A percentile compares a stretch with the other conserved stretches of the same genome.
phyloP scores from a whole-genome alignment of 53 echinoderm and acorn worm species.

The Pentamera pediparva region DNA sequence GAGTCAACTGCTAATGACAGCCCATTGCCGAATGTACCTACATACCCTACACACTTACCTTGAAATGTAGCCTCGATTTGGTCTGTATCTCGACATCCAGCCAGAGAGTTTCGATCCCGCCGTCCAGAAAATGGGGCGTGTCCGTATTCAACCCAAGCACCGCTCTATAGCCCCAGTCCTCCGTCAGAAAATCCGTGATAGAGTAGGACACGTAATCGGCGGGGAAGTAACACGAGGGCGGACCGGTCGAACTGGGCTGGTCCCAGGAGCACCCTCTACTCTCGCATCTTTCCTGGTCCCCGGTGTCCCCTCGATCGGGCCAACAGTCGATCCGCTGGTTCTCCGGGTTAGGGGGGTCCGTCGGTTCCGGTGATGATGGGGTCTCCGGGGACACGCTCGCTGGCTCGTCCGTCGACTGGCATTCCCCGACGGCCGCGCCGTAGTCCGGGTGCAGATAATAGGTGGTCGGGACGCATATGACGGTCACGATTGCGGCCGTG shows the following conservation, averaged over 20 bases:
- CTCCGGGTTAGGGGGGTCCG: constrained; percentile 6
- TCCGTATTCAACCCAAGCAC: neutral
- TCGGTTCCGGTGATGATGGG: neutral
- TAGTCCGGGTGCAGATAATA: constrained; percentile 32
- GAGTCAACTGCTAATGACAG: too few relatives aligned
- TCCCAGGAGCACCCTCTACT: constrained; percentile 58
- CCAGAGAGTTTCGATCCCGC: constrained; percentile 10
- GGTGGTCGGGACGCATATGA: constrained; percentile 25
- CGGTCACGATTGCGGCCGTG: neutral
- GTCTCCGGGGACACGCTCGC: too few relatives aligned
- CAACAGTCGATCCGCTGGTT: constrained; percentile 51
- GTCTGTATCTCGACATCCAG: constrained; percentile 48
- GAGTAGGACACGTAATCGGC: constrained; percentile 52
- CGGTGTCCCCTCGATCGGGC: constrained; percentile 50
- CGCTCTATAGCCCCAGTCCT: constrained; percentile 13
- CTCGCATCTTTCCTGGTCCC: constrained; percentile 29
- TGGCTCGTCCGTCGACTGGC: neutral
- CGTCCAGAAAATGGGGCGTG: constrained; percentile 31
- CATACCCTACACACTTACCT: too few relatives aligned
- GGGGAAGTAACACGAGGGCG: constrained; percentile 69
- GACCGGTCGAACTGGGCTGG: constrained; percentile 25
- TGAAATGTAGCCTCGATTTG: constrained; percentile 49
- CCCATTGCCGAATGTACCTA: too few relatives aligned
- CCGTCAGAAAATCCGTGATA: neutral
- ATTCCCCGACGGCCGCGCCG: neutral